These are phyloP conservation scores for Phataginus tetradactyla DNA, from an alignment of 2,797 vertebrate species.

Conservation along the genomic window DNA sequence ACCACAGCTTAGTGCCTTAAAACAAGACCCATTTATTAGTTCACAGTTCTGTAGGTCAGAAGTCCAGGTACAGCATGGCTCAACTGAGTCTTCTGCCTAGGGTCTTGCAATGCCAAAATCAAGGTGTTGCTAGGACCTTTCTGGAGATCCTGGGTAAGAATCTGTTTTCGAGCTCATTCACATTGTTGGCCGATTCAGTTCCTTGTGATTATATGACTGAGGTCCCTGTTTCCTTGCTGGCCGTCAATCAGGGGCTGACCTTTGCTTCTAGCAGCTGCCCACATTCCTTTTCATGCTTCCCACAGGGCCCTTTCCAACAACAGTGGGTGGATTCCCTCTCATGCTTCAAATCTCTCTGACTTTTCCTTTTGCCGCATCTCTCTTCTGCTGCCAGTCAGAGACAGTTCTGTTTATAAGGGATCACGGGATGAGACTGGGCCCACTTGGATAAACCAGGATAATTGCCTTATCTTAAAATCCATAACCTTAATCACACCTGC, in stretches of 20 bases:
- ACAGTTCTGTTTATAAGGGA: neutral
- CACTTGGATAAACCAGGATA: neutral
- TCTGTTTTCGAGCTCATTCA: neutral
- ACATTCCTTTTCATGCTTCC: conserved; percentile 11
- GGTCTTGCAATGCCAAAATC: neutral
- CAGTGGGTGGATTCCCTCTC: neutral
- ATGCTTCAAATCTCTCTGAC: conserved; percentile 16
- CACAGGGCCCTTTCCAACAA: neutral
- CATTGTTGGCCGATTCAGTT: neutral
- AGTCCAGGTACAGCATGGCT: neutral
- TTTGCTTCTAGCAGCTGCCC: neutral
- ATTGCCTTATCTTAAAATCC: neutral
- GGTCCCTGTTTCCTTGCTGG: neutral
- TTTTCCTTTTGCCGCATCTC: neutral
- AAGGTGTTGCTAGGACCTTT: conserved; percentile 14
- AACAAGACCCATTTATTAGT: conserved; percentile 2
- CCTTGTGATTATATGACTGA: neutral
- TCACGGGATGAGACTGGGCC: neutral
- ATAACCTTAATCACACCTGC: neutral
- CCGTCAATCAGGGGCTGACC: neutral
- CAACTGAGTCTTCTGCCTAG: neutral
- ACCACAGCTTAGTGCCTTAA: neutral
- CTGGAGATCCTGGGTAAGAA: neutral
- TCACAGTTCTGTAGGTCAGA: conserved; percentile 11
- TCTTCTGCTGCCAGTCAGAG: neutral